Conservation (phyloP, 2,797 vertebrate species). For the Crocidura indochinensis region DNA sequence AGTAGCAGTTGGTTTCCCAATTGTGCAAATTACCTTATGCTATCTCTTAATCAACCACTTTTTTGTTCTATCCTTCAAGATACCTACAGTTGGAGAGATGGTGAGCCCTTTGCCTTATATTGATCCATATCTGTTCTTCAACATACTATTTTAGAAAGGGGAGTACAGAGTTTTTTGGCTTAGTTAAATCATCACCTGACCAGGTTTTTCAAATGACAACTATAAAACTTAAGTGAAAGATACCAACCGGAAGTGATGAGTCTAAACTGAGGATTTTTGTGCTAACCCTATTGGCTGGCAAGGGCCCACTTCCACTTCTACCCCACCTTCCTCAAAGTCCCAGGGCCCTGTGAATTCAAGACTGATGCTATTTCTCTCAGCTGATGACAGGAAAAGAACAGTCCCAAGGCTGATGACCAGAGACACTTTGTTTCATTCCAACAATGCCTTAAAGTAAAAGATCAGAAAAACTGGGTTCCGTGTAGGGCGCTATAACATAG, state of each 20-base stretch:
- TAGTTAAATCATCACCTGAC: background rate
- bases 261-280: no score
- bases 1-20: background rate
- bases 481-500: no score
- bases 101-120: background rate
- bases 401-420: no score
- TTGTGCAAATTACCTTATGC: background rate
- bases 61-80: background rate
- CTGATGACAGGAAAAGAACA: no score
- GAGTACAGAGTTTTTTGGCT: background rate
- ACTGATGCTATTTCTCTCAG: no score
- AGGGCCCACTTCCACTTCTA: no score
- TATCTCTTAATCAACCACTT: fast-evolving
- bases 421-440: no score
- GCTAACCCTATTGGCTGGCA: no score
- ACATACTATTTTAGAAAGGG: background rate
- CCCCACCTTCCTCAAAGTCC: no score
- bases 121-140: background rate
- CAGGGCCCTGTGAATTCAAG: no score
- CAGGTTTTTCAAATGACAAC: background rate
- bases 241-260: background rate
- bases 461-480: no score
- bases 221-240: background rate
- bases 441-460: no score
- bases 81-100: background rate